These are phyloP conservation scores for Penelope pileata DNA, from an alignment of 2,113 vertebrate species.

Conservation along the genomic window DNA sequence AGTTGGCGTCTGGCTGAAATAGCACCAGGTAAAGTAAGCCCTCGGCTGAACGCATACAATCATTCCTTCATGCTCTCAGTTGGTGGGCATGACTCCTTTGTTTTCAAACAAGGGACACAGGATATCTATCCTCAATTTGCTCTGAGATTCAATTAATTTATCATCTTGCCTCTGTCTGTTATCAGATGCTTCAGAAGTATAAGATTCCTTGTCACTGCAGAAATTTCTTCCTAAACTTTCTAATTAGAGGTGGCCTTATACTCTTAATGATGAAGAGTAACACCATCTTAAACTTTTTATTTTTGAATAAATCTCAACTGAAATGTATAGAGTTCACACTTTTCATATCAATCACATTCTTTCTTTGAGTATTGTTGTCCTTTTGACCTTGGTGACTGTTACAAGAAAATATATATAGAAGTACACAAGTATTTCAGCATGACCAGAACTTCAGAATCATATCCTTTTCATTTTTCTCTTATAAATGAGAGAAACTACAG, in stretches of 20 bases:
- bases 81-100: neutral
- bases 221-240: neutral
- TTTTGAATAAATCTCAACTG: neutral
- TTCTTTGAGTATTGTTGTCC: neutral
- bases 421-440: neutral
- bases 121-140: neutral
- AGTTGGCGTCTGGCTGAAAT: neutral
- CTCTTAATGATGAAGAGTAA: accelerated
- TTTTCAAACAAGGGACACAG: neutral
- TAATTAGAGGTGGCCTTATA: neutral
- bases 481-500: neutral
- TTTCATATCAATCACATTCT: neutral
- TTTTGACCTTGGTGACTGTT: neutral
- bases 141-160: neutral
- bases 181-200: neutral
- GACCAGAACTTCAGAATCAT: neutral
- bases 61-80: neutral
- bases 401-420: neutral
- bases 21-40: neutral
- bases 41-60: neutral
- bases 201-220: neutral
- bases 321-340: neutral
- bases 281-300: neutral
- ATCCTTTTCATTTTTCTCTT: neutral
- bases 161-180: neutral